phyloP scores from a whole-genome alignment of 2,113 vertebrate genomes.

The Tachysurus vachellii region DNA sequence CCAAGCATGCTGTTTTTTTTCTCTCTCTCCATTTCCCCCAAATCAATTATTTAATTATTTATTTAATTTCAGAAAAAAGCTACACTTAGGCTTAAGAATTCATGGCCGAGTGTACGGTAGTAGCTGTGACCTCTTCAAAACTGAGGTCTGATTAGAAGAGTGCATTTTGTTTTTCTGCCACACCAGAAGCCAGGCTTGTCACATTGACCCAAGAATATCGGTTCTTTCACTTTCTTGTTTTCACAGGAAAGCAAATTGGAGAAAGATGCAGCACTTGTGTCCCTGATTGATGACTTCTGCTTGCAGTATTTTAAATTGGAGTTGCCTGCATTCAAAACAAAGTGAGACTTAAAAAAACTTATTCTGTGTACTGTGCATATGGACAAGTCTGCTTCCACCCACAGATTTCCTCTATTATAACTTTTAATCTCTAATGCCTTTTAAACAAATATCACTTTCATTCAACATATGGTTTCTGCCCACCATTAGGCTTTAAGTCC shows the following conservation, averaged over 20 bases:
- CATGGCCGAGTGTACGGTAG: not conserved
- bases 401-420: not conserved
- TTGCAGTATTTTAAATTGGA: conserved; percentile 42
- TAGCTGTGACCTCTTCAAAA: not conserved
- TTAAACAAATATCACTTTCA: not conserved
- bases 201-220: not conserved
- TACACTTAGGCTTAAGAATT: not conserved
- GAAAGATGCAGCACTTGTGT: conserved; percentile 19
- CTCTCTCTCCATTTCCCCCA: not conserved
- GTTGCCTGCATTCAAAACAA: conserved; percentile 37
- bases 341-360: conserved; percentile 30
- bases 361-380: not conserved
- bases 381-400: not conserved
- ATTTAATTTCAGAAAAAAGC: not conserved
- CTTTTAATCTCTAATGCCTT: not conserved
- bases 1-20: not conserved
- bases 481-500: not conserved
- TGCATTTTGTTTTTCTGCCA: not conserved
- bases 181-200: not conserved
- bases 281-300: conserved; percentile 37
- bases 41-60: not conserved
- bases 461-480: not conserved
- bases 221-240: conserved; percentile 6
- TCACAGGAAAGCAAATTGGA: conserved; percentile 41
- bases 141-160: not conserved